Evolutionary conservation across 2,888 invertebrate genomes (phyloP).

Genomic region (Galeopsomyia nigrocyanea): DNA sequence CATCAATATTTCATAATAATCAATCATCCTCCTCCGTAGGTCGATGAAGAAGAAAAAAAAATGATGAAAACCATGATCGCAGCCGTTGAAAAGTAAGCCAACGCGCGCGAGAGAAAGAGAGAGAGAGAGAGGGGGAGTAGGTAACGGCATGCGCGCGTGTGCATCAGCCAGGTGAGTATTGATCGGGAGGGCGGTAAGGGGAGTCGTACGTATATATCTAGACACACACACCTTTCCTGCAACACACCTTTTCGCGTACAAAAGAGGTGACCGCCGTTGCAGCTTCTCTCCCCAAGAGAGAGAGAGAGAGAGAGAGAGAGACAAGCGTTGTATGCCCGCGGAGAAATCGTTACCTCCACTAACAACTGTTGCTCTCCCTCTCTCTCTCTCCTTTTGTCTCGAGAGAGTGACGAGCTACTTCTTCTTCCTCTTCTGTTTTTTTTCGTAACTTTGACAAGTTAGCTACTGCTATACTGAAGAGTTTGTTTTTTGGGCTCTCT

Average conservation of each 20-base stretch:
- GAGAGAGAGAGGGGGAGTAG: neutral
- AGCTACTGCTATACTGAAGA: no score
- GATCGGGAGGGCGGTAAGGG: constrained; percentile 61
- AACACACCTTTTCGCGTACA: neutral
- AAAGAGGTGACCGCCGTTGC: neutral
- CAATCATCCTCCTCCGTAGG: neutral
- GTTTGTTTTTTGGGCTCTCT: no score
- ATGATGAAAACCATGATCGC: no score
- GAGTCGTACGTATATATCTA: neutral
- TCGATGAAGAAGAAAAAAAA: neutral
- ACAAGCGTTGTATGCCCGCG: neutral
- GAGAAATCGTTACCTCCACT: constrained; percentile 30
- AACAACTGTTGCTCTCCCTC: constrained; percentile 39
- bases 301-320: neutral
- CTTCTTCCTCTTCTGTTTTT: neutral
- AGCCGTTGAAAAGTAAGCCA: neutral
- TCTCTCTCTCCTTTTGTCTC: constrained; percentile 4
- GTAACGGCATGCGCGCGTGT: neutral
- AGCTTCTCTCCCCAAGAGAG: neutral
- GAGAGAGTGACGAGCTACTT: neutral
- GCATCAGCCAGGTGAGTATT: constrained; percentile 62
- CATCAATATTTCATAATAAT: neutral
- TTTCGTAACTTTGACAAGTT: no score
- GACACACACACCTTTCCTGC: neutral
- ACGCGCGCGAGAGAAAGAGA: neutral